Evolutionary conservation across 2,113 vertebrate species (phyloP).

Genomic region (Saccopteryx leptura): DNA sequence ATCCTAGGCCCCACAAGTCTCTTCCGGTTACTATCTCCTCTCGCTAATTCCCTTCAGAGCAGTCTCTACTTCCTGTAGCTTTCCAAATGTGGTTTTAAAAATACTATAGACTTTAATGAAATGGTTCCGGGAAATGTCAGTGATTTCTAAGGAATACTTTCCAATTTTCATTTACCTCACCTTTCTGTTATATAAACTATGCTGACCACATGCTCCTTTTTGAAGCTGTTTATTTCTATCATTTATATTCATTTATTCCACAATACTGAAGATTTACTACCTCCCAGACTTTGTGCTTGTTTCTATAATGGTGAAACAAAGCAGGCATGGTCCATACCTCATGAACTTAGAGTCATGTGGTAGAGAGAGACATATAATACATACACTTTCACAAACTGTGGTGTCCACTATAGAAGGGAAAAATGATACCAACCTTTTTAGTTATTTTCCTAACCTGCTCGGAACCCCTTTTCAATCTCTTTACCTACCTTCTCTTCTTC

Average conservation of each 20-base stretch:
- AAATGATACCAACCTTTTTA: not conserved
- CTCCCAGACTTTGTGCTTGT: not conserved
- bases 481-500: not conserved
- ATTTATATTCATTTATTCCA: not conserved
- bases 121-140: not conserved
- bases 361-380: not conserved
- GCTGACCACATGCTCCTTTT: not conserved
- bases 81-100: not conserved
- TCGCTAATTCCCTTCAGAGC: not conserved
- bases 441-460: not conserved
- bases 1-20: not conserved
- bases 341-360: not conserved
- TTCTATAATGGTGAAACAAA: not conserved
- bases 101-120: not conserved
- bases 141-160: constrained; percentile 11
- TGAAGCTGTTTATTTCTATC: constrained; percentile 9
- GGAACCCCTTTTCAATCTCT: not conserved
- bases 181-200: constrained; percentile 2
- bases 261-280: not conserved
- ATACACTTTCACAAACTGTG: not conserved
- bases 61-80: not conserved
- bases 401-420: not conserved
- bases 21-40: not conserved
- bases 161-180: constrained; percentile 25
- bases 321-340: not conserved